A percentile compares a stretch with the other conserved stretches of the same genome.
Evolutionary conservation across 2,888 invertebrate species (phyloP).

Genomic region (Morpho helenor): DNA sequence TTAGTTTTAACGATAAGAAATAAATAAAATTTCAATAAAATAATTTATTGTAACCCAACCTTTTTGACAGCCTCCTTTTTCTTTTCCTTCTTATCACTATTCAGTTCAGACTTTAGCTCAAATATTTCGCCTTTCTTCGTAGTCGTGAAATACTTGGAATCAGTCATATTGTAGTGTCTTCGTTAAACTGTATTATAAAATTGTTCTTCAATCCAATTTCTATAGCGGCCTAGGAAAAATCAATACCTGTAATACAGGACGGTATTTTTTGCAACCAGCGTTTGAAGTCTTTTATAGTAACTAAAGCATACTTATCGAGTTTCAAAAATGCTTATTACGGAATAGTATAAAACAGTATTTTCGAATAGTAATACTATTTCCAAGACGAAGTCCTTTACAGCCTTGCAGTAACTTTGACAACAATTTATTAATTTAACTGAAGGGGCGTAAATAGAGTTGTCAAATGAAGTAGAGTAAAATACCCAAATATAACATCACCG

Average conservation of each 20-base stretch:
- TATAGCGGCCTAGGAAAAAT: conserved; percentile 40
- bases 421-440: not conserved
- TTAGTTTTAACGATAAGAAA: no score
- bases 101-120: conserved; percentile 98
- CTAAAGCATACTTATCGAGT: no score
- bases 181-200: not conserved
- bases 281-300: no score
- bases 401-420: no score
- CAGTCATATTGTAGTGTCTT: conserved; percentile 87
- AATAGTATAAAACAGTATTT: no score
- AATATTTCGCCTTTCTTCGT: conserved; percentile 99
- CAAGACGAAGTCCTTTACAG: no score
- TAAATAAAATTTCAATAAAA: no score
- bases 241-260: conserved; percentile 33
- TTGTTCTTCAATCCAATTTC: no score
- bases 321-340: no score
- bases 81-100: conserved; percentile 99
- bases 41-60: conserved; percentile 72
- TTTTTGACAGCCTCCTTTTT: conserved; percentile 99
- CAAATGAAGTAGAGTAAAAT: not conserved
- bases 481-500: not conserved
- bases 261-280: no score
- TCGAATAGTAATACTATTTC: no score
- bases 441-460: conserved; percentile 5
- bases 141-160: conserved; percentile 99